Base-by-base conservation (phyloP, 2,888 invertebrate genomes). In the Rosalia funebris region DNA sequence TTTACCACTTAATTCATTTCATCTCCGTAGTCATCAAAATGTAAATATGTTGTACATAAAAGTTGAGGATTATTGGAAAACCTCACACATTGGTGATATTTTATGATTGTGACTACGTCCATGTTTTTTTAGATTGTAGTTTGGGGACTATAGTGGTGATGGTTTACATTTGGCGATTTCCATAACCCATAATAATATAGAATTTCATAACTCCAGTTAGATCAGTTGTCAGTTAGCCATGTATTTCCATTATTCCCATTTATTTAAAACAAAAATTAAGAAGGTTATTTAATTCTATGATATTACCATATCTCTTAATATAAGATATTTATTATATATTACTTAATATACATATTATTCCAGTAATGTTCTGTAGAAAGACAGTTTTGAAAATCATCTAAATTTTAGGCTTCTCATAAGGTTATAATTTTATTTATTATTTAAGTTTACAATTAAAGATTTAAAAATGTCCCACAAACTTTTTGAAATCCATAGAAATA, bases 31-130 rank as follows among this genome's bases (percentile, higher is more conserved):
- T 50, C 47, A 39, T 50, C 17, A 45, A 42, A 37, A 58, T 73
- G 73, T 73, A 73, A 63, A 74, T 72, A 73, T 71, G 63, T 64
- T 70, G 72, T 74, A 71, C 69, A 75, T 72, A 74, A 72, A 72
- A 62, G 50, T 62, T 67, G 70, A 60, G 63, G 58, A 60, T 60
- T 55, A 64, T 59, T 60, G 59, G 58, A 48, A 62, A 60, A 56
- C 57, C 62, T 63, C 63, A 65, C 58, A 48, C 59, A 65, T 60
- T 57, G 68, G 71, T 73, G 71, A 73, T 73, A 69, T 70, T 69
- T 66, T 70, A 61, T 57, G 63, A 68, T 44, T 41, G 66, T 61
- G 66, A 67, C 65, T 62, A 62, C 74, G 72, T 74, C 74, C 74
- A 72, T 66, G 65, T 67, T 63, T 60, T 61, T 62, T 54, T 57